Percentiles rank a stretch among this genome's conserved stretches.
phyloP scores from a whole-genome alignment of 2,797 vertebrate genomes.

The Zalophus californianus region DNA sequence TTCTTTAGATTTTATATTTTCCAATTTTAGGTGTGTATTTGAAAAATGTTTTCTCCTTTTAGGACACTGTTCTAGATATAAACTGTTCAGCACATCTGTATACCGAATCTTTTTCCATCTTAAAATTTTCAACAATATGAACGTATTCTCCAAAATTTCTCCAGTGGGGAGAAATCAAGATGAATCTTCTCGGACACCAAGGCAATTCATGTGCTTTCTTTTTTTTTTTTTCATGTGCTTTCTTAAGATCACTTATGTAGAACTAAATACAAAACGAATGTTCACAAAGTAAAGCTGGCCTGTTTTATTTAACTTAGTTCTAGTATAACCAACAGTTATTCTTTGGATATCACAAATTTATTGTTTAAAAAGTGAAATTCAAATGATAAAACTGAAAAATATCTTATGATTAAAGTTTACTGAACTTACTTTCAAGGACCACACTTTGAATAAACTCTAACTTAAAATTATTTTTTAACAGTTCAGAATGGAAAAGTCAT shows the following conservation, averaged over 20 bases:
- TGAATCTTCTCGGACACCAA: slow-evolving; percentile 32
- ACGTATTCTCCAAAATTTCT: slow-evolving; percentile 49
- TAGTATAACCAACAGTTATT: slow-evolving; percentile 15
- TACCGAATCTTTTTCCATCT: slow-evolving; percentile 17
- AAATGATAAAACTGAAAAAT: slow-evolving; percentile 53
- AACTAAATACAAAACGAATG: not conserved
- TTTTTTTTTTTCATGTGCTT: not conserved
- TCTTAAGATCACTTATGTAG: not conserved
- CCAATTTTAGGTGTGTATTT: slow-evolving; percentile 42
- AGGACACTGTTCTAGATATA: not conserved
- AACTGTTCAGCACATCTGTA: not conserved
- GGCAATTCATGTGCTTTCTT: not conserved
- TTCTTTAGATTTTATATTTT: slow-evolving; percentile 45
- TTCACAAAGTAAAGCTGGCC: not conserved
- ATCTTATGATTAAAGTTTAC: slow-evolving; percentile 22
- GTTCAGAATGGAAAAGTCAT: slow-evolving; percentile 19
- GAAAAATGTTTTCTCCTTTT: slow-evolving; percentile 47
- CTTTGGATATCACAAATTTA: slow-evolving; percentile 18
- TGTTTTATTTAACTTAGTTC: slow-evolving; percentile 50
- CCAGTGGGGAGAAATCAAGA: slow-evolving; percentile 27
- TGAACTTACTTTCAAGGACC: not conserved
- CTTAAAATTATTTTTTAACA: not conserved
- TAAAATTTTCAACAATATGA: slow-evolving; percentile 48
- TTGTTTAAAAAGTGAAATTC: slow-evolving; percentile 65
- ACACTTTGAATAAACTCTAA: slow-evolving; percentile 50